Evolutionary conservation across 1,140 invertebrate species (phyloP), one percentile per base, ranked within the genome.

Genomic region (Diplogasteroides magnus): DNA sequence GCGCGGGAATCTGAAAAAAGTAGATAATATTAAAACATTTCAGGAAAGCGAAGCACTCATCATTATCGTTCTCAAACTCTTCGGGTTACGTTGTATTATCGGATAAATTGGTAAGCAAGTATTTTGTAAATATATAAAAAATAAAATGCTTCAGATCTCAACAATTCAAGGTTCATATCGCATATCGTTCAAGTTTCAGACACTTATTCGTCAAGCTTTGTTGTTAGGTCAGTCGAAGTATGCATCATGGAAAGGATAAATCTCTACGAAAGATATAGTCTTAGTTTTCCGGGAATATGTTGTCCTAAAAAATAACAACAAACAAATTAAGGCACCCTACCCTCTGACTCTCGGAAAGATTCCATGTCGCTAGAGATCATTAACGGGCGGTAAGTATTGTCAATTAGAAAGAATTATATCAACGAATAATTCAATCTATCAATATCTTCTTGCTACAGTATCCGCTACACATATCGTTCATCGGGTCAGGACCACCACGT

Each of bases 141-240:
- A 28, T n/a, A 64, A 48, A 19, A 48, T 64, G 11, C 28, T 68
- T 27, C 32, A 68, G 60, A 57, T 67, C 66, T 67, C 64, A 55
- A 31, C 65, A 27, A n/a, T 72, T 19, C n/a, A 64, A 26, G 70
- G 70, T 61, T 29, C 61, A 29, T 74, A 73, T 62, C 73, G 73
- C 58, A 63, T 74, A n/a, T 55, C 64, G 32, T 73, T 74, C 70
- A 74, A 74, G 57, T 74, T 74, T 65, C 73, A 71, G 62, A 74
- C 73, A 26, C 69, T 74, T n/a, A 67, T 74, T 31, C 56, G 69
- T 31, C 63, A 64, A 23, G 73, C 73, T 59, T 72, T 67, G 25
- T 74, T 37, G 64, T 74, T 26, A 31, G 61, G 29, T 61, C 70
- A 37, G 15, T 72, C 3, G 64, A 64, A 62, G n/a, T n/a, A n/a